Conservation (phyloP, 1,140 invertebrate genomes). For the Aphaenogaster floridana region DNA sequence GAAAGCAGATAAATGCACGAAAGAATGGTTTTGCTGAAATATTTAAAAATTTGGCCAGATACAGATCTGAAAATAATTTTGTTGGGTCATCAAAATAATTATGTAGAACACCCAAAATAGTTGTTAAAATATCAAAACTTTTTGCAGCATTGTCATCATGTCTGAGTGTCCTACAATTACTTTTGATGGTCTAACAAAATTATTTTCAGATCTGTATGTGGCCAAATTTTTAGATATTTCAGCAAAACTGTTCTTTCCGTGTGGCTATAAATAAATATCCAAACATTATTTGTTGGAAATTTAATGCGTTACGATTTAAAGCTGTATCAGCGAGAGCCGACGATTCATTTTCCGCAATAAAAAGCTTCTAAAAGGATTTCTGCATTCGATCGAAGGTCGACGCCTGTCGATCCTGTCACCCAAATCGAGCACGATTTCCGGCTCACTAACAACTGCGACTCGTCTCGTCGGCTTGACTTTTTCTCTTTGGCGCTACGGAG, state of each 20-base stretch:
- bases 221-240: too few relatives aligned
- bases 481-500: constrained; percentile 68
- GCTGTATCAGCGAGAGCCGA: neutral
- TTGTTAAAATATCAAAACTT: too few relatives aligned
- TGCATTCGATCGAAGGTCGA: neutral
- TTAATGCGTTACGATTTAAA: neutral
- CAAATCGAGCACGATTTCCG: constrained; percentile 71
- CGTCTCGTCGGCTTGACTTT: constrained; percentile 59
- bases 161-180: too few relatives aligned
- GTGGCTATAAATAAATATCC: neutral
- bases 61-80: too few relatives aligned
- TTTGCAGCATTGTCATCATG: too few relatives aligned
- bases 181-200: too few relatives aligned
- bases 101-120: too few relatives aligned
- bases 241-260: too few relatives aligned
- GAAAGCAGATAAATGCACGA: neutral
- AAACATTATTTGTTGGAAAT: neutral
- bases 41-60: too few relatives aligned
- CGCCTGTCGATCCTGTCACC: constrained; percentile 60
- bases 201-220: too few relatives aligned
- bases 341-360: neutral
- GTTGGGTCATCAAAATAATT: too few relatives aligned
- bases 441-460: constrained; percentile 51
- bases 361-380: constrained; percentile 10
- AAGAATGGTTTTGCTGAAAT: neutral